Conservation (phyloP, 2,797 vertebrate genomes). For the Botia kubotai region DNA sequence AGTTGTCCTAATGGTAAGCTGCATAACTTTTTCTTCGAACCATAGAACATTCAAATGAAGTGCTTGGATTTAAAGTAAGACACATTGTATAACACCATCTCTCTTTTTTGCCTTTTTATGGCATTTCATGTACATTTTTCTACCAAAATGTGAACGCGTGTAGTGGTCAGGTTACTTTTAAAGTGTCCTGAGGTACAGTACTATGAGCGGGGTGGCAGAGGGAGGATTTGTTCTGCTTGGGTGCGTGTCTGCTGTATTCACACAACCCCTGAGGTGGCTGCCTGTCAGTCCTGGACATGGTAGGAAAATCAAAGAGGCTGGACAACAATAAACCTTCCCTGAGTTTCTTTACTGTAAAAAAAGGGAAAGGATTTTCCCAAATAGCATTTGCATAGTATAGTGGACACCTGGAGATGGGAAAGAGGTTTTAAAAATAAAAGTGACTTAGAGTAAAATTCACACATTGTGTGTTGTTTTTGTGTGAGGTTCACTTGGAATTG, state of each 20-base stretch:
- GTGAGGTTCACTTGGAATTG: neutral
- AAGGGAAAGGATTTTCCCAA: constrained; percentile 61
- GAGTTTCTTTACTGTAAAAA: constrained; percentile 59
- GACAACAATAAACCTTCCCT: constrained; percentile 75
- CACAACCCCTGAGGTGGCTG: constrained; percentile 68
- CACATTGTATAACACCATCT: constrained; percentile 24
- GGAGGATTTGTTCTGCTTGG: constrained; percentile 77
- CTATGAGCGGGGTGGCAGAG: constrained; percentile 42
- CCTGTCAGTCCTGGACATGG: constrained; percentile 74
- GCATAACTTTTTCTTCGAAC: constrained; percentile 11
- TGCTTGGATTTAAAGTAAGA: neutral
- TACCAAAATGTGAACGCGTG: constrained; percentile 40
- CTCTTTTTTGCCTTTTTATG: neutral
- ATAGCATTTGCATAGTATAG: constrained; percentile 62
- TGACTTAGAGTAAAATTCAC: neutral
- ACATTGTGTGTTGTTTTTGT: neutral
- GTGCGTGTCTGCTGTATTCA: constrained; percentile 61
- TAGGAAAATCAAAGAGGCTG: constrained; percentile 78
- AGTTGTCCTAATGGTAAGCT: neutral
- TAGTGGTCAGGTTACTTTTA: constrained; percentile 59
- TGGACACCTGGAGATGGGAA: constrained; percentile 49
- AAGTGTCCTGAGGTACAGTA: constrained; percentile 64
- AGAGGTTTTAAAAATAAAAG: neutral
- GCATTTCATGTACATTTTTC: constrained; percentile 25
- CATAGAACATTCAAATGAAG: constrained; percentile 25